Percentiles rank a stretch among this genome's conserved stretches.
These are phyloP conservation scores for Cyanocitta stelleri DNA, from an alignment of 2,113 vertebrate genomes.

Conservation along the genomic window DNA sequence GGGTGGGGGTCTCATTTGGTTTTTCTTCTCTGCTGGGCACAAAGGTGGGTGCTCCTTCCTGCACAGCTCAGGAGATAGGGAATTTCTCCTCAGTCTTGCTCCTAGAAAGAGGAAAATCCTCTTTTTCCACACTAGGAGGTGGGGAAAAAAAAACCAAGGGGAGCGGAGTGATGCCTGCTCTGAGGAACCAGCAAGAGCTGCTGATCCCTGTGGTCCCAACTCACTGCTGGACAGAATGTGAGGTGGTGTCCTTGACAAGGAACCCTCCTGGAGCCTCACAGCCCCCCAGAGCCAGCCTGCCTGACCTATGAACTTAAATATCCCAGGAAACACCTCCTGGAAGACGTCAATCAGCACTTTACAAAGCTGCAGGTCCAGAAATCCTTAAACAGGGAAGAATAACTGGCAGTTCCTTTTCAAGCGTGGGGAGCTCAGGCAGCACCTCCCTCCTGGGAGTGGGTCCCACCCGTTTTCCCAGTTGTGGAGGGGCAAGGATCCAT, in stretches of 20 bases:
- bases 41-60: background rate
- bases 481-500: background rate
- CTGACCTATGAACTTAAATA: background rate
- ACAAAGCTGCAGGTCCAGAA: background rate
- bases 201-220: rapidly evolving
- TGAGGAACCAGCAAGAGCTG: rapidly evolving
- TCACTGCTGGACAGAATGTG: background rate
- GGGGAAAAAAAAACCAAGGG: background rate
- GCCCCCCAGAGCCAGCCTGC: background rate
- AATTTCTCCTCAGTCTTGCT: background rate
- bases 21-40: background rate
- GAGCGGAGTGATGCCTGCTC: background rate
- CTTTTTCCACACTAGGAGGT: background rate
- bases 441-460: rapidly evolving
- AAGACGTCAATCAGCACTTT: background rate
- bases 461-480: background rate
- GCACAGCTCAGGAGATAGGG: rapidly evolving
- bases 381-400: background rate
- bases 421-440: background rate
- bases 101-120: background rate
- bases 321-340: background rate
- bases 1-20: background rate
- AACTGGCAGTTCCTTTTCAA: background rate
- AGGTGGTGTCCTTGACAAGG: rapidly evolving
- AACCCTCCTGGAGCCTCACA: background rate